Evolutionary conservation across 2,888 invertebrate species (phyloP), one percentile per base, ranked within the genome.

Genomic region (Melanchra persicariae): DNA sequence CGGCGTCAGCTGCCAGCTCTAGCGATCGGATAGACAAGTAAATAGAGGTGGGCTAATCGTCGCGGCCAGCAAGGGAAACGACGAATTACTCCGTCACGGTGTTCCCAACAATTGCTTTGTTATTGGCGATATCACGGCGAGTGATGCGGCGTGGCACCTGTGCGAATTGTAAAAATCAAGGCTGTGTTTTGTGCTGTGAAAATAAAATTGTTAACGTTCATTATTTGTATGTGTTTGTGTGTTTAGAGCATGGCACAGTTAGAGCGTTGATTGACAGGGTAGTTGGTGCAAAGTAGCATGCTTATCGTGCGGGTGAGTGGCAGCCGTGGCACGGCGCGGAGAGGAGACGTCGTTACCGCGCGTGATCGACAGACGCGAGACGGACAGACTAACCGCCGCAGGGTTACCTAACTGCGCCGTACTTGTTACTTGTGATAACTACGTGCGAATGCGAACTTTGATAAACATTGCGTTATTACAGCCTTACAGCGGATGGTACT

Each of bases 1-100:
- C 93, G 94, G 93, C 90, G 95, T 94, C 95, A 95, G 95, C 94
- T 95, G 95, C 94, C 95, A 94, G 92, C 91, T 93, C 91, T 86
- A 88, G 89, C 87, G 85, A 88, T 87, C 88, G 87, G 94, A 94
- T 91, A 91, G 95, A 96, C 95, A 95, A 95, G 92, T 95, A 96
- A 96, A 96, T 96, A 94, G 95, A 93, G 93, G 91, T 91, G 87
- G 91, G 90, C 92, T 95, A 96, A 96, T 95, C 95, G 95, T 95
- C 95, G 94, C 93, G 91, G 92, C 93, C 89, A 91, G 91, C 85
- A 91, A 93, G 94, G 95, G 95, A 95, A 96, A 96, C 94, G 91
- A 92, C 93, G 95, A 94, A 95, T 95, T 96, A 96, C 94, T 90
- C 87, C 91, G 94, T 95, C 95, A 95, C 94, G 89, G 88, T 87